A percentile compares a stretch with the other conserved stretches of the same genome.
These are phyloP conservation scores for Etia nguti DNA, from an alignment of 2,113 vertebrate species.

Conservation along the genomic window DNA sequence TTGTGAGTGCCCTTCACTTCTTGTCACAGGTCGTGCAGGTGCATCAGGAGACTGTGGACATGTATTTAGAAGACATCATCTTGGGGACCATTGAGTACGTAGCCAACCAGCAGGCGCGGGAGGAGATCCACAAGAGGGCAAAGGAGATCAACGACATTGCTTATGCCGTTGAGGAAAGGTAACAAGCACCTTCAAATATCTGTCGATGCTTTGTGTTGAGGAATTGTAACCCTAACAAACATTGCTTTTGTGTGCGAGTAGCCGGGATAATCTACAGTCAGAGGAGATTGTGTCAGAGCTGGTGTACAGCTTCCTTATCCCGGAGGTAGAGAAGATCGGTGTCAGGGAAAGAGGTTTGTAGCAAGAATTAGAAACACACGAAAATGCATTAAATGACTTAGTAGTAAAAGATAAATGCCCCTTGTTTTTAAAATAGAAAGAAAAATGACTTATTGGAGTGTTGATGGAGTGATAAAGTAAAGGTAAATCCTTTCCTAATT, in stretches of 20 bases:
- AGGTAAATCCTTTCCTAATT: background rate
- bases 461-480: background rate
- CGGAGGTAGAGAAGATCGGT: conserved; percentile 80
- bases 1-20: background rate
- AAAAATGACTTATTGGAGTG: background rate
- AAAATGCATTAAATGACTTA: background rate
- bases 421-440: background rate
- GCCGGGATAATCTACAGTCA: conserved; percentile 79
- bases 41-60: conserved; percentile 85
- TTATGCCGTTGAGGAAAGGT: conserved; percentile 84
- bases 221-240: background rate
- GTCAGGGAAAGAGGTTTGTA: conserved; percentile 82
- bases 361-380: background rate
- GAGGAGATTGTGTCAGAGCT: conserved; percentile 92
- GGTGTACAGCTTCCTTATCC: conserved; percentile 90
- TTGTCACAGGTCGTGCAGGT: conserved; percentile 80
- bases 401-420: background rate
- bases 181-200: background rate
- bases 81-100: conserved; percentile 71
- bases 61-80: conserved; percentile 89
- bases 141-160: conserved; percentile 83
- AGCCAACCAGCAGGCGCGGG: conserved; percentile 84
- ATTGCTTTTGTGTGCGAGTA: conserved; percentile 28
- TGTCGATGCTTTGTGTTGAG: background rate
- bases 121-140: conserved; percentile 80